Percentiles rank a stretch among this genome's conserved stretches.
Evolutionary conservation across 2,797 vertebrate genomes (phyloP).

Genomic region (Acropternis orthonyx): DNA sequence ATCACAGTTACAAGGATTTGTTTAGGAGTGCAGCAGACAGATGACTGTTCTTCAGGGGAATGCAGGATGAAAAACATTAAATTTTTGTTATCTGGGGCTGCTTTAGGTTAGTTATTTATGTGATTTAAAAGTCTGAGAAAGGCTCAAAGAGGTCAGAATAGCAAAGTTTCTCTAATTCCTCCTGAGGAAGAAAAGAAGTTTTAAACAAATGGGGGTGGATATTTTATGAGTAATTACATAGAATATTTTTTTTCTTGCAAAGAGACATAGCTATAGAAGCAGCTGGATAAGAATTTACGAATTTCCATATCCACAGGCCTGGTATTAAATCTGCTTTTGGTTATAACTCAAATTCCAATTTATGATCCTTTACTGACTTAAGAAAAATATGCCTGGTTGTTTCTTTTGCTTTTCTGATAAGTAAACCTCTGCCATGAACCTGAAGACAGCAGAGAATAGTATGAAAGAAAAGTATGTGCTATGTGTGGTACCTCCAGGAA

Average conservation of each 20-base stretch:
- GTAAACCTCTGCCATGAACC: neutral
- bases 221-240: conserved; percentile 5
- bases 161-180: neutral
- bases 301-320: neutral
- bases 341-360: neutral
- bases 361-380: neutral
- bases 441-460: neutral
- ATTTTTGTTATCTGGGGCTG: neutral
- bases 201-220: neutral
- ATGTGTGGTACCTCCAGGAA: neutral
- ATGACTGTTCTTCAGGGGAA: neutral
- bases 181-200: neutral
- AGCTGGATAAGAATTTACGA: neutral
- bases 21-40: neutral
- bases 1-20: neutral
- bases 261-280: neutral
- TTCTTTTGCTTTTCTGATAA: neutral
- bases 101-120: neutral
- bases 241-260: neutral
- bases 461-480: neutral
- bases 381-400: neutral
- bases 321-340: neutral
- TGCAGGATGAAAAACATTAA: neutral
- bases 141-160: neutral
- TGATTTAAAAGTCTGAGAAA: neutral